Percentiles rank a stretch among this genome's conserved stretches.
Evolutionary conservation across 2,797 vertebrate species (phyloP).

Genomic region (Sebastes vulpes): DNA sequence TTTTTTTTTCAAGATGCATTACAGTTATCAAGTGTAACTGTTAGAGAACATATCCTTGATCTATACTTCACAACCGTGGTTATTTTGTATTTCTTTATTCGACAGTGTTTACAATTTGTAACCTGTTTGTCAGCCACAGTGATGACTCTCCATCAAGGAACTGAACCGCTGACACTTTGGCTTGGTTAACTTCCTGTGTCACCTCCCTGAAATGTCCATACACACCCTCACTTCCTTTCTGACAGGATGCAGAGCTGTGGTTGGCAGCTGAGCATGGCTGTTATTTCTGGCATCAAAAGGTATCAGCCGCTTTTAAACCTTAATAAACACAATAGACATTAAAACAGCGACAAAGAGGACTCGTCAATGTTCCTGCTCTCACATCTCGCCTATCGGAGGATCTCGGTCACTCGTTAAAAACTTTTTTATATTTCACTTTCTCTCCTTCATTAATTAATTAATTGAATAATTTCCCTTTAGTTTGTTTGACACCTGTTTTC

Average conservation of each 20-base stretch:
- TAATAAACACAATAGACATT: conserved; percentile 19
- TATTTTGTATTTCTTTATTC: not conserved
- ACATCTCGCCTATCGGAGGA: not conserved
- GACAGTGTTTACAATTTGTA: not conserved
- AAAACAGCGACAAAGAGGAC: not conserved
- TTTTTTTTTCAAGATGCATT: not conserved
- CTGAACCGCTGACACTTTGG: conserved; percentile 60
- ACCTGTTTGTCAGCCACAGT: not conserved
- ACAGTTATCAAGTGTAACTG: not conserved
- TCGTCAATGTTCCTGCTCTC: not conserved
- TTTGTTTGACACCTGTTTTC: not conserved
- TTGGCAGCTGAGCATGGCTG: conserved; percentile 40
- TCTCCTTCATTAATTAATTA: not conserved
- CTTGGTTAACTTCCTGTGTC: conserved; percentile 68
- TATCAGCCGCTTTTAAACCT: conserved; percentile 15
- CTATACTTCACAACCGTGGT: not conserved
- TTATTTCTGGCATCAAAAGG: conserved; percentile 64
- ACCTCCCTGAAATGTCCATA: conserved; percentile 62
- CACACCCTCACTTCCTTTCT: conserved; percentile 73
- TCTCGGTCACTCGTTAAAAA: not conserved
- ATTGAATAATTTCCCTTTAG: not conserved
- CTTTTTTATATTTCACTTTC: not conserved
- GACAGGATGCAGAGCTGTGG: conserved; percentile 70
- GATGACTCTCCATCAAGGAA: conserved; percentile 41
- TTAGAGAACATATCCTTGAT: not conserved